phyloP scores from a whole-genome alignment of 2,797 vertebrate genomes.

The Enteromius argenteus region DNA sequence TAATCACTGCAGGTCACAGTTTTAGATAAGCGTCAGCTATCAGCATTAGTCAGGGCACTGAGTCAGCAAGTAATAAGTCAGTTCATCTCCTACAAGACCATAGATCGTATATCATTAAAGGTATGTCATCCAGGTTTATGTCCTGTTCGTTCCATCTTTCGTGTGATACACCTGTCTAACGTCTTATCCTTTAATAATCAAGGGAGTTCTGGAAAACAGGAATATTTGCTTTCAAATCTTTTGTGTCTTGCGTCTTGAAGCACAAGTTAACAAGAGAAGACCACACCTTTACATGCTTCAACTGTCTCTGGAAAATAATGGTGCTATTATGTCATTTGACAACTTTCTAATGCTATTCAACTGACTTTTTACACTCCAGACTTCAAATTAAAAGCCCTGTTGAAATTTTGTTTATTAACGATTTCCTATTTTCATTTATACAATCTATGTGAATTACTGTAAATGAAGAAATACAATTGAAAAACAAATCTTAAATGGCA shows the following conservation, averaged over 20 bases:
- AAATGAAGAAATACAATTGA: neutral
- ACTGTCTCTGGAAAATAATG: slow-evolving; percentile 19
- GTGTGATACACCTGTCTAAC: slow-evolving; percentile 1
- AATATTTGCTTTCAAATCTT: slow-evolving; percentile 36
- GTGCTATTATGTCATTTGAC: slow-evolving; percentile 10
- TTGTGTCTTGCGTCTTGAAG: slow-evolving; percentile 24
- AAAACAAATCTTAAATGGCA: neutral
- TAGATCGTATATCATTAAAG: neutral
- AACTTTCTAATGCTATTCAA: slow-evolving; percentile 18
- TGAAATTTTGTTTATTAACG: neutral
- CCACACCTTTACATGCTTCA: slow-evolving; percentile 45
- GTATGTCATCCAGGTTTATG: neutral
- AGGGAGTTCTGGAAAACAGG: slow-evolving; percentile 25
- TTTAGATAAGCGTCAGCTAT: slow-evolving; percentile 23
- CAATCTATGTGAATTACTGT: neutral
- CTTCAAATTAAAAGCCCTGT: slow-evolving; percentile 4
- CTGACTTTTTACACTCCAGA: neutral
- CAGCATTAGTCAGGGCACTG: slow-evolving; percentile 18
- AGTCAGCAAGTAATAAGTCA: slow-evolving; percentile 17
- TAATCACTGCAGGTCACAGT: slow-evolving; percentile 18
- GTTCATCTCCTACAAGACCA: neutral
- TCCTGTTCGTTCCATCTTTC: neutral
- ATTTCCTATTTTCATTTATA: neutral
- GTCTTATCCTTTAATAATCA: slow-evolving; percentile 11
- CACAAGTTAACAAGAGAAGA: neutral